These are phyloP conservation scores for Sphecodes monilicornis DNA, from an alignment of 2,888 invertebrate genomes.

Conservation along the genomic window DNA sequence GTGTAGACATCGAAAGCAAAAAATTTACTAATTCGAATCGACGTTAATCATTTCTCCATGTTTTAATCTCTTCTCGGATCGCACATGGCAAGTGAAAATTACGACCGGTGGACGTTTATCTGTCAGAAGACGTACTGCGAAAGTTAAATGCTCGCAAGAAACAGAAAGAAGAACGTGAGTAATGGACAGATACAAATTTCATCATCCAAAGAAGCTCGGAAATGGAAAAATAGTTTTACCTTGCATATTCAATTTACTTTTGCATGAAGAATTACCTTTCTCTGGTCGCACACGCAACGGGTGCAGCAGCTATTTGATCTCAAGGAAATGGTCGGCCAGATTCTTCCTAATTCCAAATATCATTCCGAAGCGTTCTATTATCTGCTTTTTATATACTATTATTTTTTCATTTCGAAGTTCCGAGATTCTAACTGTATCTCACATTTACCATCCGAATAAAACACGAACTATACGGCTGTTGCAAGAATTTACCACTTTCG, in stretches of 20 bases:
- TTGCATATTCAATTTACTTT: conserved; percentile 1
- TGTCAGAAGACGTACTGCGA: neutral
- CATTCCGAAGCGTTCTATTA: neutral
- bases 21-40: neutral
- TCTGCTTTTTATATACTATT: neutral
- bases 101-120: neutral
- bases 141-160: conserved; percentile 3
- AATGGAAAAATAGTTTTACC: neutral
- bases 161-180: neutral
- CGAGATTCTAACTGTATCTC: neutral
- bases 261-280: neutral
- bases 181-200: neutral
- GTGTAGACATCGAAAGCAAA: neutral
- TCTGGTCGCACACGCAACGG: neutral
- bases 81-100: neutral
- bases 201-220: neutral
- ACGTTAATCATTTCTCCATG: neutral
- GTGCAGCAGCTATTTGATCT: neutral
- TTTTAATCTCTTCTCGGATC: neutral
- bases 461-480: neutral
- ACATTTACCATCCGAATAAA: neutral
- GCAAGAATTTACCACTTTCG: neutral
- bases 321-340: neutral
- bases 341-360: neutral
- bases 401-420: neutral